phyloP scores from a whole-genome alignment of 2,113 vertebrate species.

The Misgurnus anguillicaudatus region DNA sequence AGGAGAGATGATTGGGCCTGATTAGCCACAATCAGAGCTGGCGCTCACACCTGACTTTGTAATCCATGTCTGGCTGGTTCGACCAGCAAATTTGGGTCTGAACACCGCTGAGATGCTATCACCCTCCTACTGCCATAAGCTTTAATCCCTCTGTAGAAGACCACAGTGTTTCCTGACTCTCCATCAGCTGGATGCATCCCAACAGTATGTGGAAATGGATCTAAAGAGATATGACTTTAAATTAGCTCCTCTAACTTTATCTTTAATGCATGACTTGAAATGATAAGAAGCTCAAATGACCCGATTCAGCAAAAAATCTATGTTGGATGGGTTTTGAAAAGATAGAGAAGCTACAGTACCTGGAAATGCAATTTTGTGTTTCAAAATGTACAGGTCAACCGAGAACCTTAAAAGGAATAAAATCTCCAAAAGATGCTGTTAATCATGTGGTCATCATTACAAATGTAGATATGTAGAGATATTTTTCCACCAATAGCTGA shows the following conservation, averaged over 20 bases:
- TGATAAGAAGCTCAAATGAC: slow-evolving; percentile 12
- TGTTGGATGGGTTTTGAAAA: not conserved
- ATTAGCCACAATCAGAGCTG: slow-evolving; percentile 56
- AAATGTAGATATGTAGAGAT: too few relatives aligned
- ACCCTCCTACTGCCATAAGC: not conserved
- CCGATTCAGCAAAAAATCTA: not conserved
- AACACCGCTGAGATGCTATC: slow-evolving; percentile 45
- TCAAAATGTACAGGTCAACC: too few relatives aligned
- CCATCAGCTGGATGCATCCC: not conserved
- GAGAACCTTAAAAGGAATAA: too few relatives aligned
- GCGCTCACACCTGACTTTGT: slow-evolving; percentile 41
- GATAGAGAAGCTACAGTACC: not conserved
- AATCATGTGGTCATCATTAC: too few relatives aligned
- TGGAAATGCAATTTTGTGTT: too few relatives aligned
- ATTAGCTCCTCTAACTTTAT: slow-evolving; percentile 1
- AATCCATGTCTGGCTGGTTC: slow-evolving; percentile 52
- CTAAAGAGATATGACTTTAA: not conserved
- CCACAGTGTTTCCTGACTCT: not conserved
- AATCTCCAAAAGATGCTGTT: too few relatives aligned
- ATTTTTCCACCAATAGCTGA: too few relatives aligned
- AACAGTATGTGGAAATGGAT: slow-evolving; percentile 4
- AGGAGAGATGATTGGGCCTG: slow-evolving; percentile 53
- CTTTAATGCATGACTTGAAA: slow-evolving; percentile 1
- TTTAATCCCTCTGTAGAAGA: slow-evolving; percentile 12
- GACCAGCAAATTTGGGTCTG: slow-evolving; percentile 40